Evolutionary conservation across 1,140 invertebrate species (phyloP), one percentile per base, ranked within the genome.

Genomic region (Wiebesia pumilae): DNA sequence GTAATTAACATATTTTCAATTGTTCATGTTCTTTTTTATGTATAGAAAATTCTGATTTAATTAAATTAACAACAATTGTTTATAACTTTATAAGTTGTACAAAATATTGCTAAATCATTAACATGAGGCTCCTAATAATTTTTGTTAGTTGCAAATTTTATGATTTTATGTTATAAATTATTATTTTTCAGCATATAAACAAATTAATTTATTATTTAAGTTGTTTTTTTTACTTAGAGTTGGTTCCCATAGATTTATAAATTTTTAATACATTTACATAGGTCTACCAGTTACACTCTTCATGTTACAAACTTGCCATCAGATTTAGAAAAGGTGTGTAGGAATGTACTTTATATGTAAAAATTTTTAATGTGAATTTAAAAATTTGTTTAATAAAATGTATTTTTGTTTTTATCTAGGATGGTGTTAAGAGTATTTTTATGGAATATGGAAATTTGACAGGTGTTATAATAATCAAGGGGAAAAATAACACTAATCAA

Each of bases 391-490:
- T n/a, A 78, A 40, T 62, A 88, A 84, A 27, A 65, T 78, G 38
- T 87, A 19, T 33, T 84, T 33, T 78, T 71, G 69, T 43, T 62
- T 77, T 62, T 33, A 79, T 84, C 51, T 47, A 93, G 93, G 84
- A 88, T 85, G 92, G 91, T 0, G 85, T 93, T 7, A 43, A 38
- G 33, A 78, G 90, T 85, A 84, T 93, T 27, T 94, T 94, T 84
- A 58, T 73, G 16, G 33, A 84, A 27, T 92, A 91, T 88, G 93
- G 93, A 10, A 19, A 83, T 54, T 83, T 93, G 0, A 87, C 19
- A 24, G 87, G 81, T 33, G 69, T 92, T 27, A 83, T 92, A 14
- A 10, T 87, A 81, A 24, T 90, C 84, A 16, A 43, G 14, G 54
- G 21, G 10, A 84, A 51, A 43, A 86, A 75, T 47, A 27, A 81